Evolutionary conservation across 1,140 invertebrate species (phyloP).

Genomic region (Drosophila murphyi): DNA sequence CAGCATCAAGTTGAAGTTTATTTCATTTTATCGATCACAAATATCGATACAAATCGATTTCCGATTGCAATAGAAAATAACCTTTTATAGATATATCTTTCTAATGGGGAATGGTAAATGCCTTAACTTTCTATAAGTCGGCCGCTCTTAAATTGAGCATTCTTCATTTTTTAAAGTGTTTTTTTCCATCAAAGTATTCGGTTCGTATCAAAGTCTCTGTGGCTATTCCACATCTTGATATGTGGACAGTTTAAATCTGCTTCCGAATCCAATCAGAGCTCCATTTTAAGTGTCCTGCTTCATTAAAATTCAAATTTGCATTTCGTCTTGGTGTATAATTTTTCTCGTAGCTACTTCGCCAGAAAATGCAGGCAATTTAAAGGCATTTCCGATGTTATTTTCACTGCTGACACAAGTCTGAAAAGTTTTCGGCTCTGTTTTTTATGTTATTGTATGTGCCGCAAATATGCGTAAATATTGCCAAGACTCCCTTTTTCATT

Average conservation of each 20-base stretch:
- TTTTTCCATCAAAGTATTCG: neutral
- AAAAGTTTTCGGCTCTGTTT: slow-evolving; percentile 13
- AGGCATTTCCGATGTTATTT: slow-evolving; percentile 17
- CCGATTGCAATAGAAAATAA: too few species aligned
- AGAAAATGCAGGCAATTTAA: slow-evolving; percentile 37
- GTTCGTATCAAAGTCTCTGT: neutral
- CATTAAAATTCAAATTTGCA: slow-evolving; percentile 21
- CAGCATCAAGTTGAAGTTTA: too few species aligned
- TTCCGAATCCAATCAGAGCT: slow-evolving; percentile 14
- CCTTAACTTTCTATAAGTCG: too few species aligned
- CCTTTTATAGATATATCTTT: too few species aligned
- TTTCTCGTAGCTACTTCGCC: slow-evolving; percentile 4
- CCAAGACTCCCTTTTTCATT: slow-evolving; percentile 7
- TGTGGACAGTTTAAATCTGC: slow-evolving; percentile 8
- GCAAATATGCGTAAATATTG: slow-evolving; percentile 54
- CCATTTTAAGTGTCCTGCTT: neutral
- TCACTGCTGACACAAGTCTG: slow-evolving; percentile 9
- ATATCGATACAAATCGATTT: too few species aligned
- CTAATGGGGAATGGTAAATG: too few species aligned
- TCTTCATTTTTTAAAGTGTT: neutral
- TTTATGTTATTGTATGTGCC: slow-evolving; percentile 34
- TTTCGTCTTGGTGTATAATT: slow-evolving; percentile 16
- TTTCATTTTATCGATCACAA: too few species aligned
- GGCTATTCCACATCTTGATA: slow-evolving; percentile 2
- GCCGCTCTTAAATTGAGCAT: too few species aligned